Evolutionary conservation across 2,113 vertebrate species (phyloP), one percentile per base, ranked within the genome.

Genomic region (Maccullochella peelii): DNA sequence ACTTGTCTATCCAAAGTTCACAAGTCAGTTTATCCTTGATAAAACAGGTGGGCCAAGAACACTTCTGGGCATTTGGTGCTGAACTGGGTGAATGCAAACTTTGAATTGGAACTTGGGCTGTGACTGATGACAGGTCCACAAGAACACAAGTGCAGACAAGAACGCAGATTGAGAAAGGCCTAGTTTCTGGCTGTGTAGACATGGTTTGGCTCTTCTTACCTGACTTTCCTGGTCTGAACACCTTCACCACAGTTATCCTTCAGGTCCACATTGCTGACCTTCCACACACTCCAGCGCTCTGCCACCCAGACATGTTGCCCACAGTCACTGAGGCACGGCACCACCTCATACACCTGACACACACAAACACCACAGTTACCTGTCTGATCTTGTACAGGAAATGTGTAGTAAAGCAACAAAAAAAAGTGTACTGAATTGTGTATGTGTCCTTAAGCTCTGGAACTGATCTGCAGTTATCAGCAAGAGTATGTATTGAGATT

Each of bases 271-370:
- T 95, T 97, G 79, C 97, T 99, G 91, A 99, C 97, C 85, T 98
- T 99, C 96, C 98, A 99, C 36, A 99, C 86, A 0, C 98, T 99
- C 98, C 98, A 99, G 0, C 97, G 97, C 66, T 99, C 98, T 4
- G 97, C 95, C 80, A 98, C 92, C 97, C 98, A 99, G 1, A 98
- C 77, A 1, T 98, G 98, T 91, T 99, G 98, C 36, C 91, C 96
- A 91, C 98, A 99, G 93, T 99, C 97, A 21, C 98, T 99, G 83
- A 98, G 97, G 84, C 98, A 99, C 0, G 98, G 98, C 8, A 99
- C 97, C 3, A 99, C 98, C 89, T 99, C 98, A 62, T 99, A 99
- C 2, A 98, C 97, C 97, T 99, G 91, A 57, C 27, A 63, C 16
- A 55, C 1, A 59, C 2, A 76, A 18, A 89, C n/a, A 27, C 0